Base-by-base conservation (phyloP, 2,888 invertebrate genomes). In the Mongoloraphidia duomilia region DNA sequence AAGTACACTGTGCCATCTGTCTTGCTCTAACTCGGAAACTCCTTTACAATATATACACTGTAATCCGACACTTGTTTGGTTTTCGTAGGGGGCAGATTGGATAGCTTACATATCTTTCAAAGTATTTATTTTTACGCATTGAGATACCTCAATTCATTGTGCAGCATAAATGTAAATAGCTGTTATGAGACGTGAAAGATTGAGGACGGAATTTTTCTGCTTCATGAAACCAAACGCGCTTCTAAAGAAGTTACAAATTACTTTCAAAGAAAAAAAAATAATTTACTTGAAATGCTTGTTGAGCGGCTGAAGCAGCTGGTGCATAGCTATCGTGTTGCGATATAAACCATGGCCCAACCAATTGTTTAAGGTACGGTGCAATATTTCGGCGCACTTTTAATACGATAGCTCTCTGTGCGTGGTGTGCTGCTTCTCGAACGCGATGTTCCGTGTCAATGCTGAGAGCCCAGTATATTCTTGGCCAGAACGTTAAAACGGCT, bases 241-340 rank as follows among this genome's bases (percentile, higher is more conserved):
- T n/a, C n/a, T 33, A 34, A 47, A 33, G n/a, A 14, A 41, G 12
- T 38, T 41, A 12, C 41, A 26, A 41, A 17, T 47, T 49, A 13
- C 8, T 12, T 13, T 2, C 9, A 2, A 40, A 40, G 12, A 8
- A 46, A 46, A 42, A 44, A 50, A 42, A 34, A 12, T 40, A 44
- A 54, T 54, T 60, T 61, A 75, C 78, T 57, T 73, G 71, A 56
- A 90, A 86, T 5, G 84, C 77, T 55, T 71, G 67, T 36, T 65
- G 68, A 1, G 90, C 89, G 50, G 80, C 77, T 55, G 77, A 76
- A 8, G 88, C 82, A 13, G 89, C 90, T 9, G 91, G 90, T 38
- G 86, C 81, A 68, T 90, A 87, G 10, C 82, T 81, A 65, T 95
- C 94, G 70, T 83, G 82, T 62, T 83, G 85, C 46, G 88, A 83